Evolutionary conservation across 1,140 invertebrate species (phyloP), one percentile per base, ranked within the genome.

Genomic region (Drepana arcuata): DNA sequence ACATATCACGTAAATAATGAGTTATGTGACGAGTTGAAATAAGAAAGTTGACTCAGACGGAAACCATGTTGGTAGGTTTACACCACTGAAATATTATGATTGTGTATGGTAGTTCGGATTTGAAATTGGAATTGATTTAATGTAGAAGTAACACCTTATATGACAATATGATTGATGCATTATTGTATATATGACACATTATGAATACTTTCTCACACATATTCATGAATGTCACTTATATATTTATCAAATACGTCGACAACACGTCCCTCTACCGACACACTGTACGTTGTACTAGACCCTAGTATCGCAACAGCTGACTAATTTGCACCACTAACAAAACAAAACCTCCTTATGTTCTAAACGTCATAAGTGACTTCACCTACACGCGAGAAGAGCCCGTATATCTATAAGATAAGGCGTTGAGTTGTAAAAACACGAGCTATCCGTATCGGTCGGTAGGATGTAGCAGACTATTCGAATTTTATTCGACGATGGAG

Each of bases 301-400:
- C 58, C 50, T 34, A 54, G 45, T 50, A 43, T 61, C 48, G 41
- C 50, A 73, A 77, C 73, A 80, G 75, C 75, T 80, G 75, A 75
- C 67, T 62, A 70, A 71, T 67, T 53, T 63, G 47, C 69, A 64
- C 56, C 48, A 63, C 65, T 55, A 68, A 53, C 65, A 78, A 67
- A 75, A 80, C 64, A 74, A 69, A 63, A 58, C 51, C 44, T 9
- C 18, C 26, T 29, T 36, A 48, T 49, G 27, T 34, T n/a, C 35
- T 38, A 35, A 53, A 58, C 45, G 32, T 31, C 50, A 29, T 13
- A 62, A n/a, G n/a, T n/a, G n/a, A 65, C 43, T 4, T 24, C 14
- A 24, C 14, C 18, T 21, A 40, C 16, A 45, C 34, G 23, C 34
- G 25, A 45, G 23, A 60, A 38, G 31, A 55, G 36, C 34, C 59